A percentile compares a stretch with the other conserved stretches of the same genome.
Evolutionary conservation across 2,113 vertebrate species (phyloP).

Genomic region (Leucopsar rothschildi): DNA sequence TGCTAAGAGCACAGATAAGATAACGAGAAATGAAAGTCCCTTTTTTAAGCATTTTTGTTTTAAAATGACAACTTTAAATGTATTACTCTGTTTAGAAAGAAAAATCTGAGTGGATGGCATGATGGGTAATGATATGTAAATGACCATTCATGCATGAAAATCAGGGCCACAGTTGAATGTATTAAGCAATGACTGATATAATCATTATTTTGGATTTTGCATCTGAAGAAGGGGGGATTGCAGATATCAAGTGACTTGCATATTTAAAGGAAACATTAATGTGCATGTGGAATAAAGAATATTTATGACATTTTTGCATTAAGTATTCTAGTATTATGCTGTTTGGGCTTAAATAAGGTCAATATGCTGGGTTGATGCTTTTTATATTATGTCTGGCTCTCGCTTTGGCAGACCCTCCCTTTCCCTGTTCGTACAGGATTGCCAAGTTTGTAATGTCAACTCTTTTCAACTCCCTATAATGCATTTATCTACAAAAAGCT

Average conservation of each 20-base stretch:
- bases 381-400: constrained; percentile 33
- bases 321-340: neutral
- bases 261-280: constrained; percentile 47
- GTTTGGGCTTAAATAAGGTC: constrained; percentile 59
- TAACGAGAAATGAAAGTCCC: neutral
- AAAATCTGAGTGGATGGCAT: constrained; percentile 36
- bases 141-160: constrained; percentile 55
- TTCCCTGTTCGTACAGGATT: neutral
- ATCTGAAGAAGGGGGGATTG: constrained; percentile 28
- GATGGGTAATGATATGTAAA: constrained; percentile 55
- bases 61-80: constrained; percentile 44
- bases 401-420: constrained; percentile 1
- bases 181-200: constrained; percentile 45
- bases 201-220: constrained; percentile 54
- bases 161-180: constrained; percentile 31
- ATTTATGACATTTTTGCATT: neutral
- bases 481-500: constrained; percentile 51
- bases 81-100: constrained; percentile 40
- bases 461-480: constrained; percentile 14
- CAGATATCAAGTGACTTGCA: constrained; percentile 33
- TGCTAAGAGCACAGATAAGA: constrained; percentile 30
- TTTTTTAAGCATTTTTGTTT: constrained; percentile 14
- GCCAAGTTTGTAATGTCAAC: constrained; percentile 51
- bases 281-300: neutral
- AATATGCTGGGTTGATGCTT: constrained; percentile 34